A percentile compares a stretch with the other conserved stretches of the same genome.
Conservation (phyloP, 2,888 invertebrate genomes). For the Chymomyza amoena region DNA sequence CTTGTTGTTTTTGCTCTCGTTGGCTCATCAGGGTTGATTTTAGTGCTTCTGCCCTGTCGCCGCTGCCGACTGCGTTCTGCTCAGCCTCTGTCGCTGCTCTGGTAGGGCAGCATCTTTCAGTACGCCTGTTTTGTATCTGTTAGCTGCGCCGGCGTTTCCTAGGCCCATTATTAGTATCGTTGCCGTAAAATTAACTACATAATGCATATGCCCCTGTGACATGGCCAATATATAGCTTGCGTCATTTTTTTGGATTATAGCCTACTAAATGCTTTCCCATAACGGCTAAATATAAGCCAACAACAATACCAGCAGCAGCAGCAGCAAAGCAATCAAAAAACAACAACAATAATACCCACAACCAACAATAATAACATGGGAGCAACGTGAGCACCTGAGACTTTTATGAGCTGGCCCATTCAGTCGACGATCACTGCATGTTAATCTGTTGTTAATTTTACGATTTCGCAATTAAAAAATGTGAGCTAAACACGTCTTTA, state of each 20-base stretch:
- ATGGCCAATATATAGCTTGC: background rate
- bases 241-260: background rate
- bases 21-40: slow-evolving; percentile 8
- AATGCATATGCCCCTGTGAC: background rate
- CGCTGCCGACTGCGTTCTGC: background rate
- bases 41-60: background rate
- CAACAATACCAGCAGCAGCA: background rate
- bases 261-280: background rate
- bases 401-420: slow-evolving; percentile 21
- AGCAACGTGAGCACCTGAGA: slow-evolving; percentile 2
- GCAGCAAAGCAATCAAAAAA: background rate
- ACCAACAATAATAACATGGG: background rate
- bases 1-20: slow-evolving; percentile 36
- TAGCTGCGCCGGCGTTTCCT: slow-evolving; percentile 27
- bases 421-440: slow-evolving; percentile 32
- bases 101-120: slow-evolving; percentile 46
- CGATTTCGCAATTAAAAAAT: slow-evolving; percentile 52
- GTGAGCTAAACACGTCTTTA: slow-evolving; percentile 65
- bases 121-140: slow-evolving; percentile 37
- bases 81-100: slow-evolving; percentile 16
- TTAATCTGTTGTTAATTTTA: slow-evolving; percentile 48
- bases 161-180: background rate
- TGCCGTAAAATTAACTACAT: background rate
- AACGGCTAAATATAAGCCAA: background rate
- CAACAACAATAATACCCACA: background rate